Evolutionary conservation across 1,140 invertebrate species (phyloP), one percentile per base, ranked within the genome.

Genomic region (Heliconius hewitsoni): DNA sequence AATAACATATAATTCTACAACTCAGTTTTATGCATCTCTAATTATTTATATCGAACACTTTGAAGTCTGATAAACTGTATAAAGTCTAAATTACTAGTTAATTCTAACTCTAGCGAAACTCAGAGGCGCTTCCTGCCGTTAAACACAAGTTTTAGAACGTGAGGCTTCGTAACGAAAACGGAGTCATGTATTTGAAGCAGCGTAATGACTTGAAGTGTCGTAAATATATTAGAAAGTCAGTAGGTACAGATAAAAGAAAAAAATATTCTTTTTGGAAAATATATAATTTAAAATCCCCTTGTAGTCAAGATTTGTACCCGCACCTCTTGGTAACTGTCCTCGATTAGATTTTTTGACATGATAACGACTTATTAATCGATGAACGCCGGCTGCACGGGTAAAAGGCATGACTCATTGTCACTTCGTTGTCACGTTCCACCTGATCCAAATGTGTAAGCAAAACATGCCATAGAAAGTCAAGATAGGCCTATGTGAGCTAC

Each of bases 91-190:
- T 74, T 46, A 19, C 27, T 46, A 77, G 76, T 80, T 55, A 80
- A 52, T 74, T 79, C 73, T 27, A 77, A 39, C 42, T 76, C 75
- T 80, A 73, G 71, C 77, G 73, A 74, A 77, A 71, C 75, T 81
- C 70, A 71, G 57, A 13, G 19, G 72, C 66, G 74, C 79, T 75
- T 81, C 71, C 52, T 50, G 55, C 72, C 55, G 50, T 77, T 80
- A 80, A 66, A 55, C 55, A n/a, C 39, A 71, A 80, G 71, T 77
- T 74, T 76, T 55, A 9, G 23, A 30, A 27, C 60, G 57, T 66
- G 60, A 66, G 13, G 11, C 11, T 66, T 30, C 23, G 2, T 1
- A 1, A 23, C 9, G 60, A 66, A 66, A 66, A 57, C n/a, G 8
- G 18, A n/a, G 8, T 66, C 60, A 30, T 66, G 13, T 66, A 6